A percentile compares a stretch with the other conserved stretches of the same genome.
These are phyloP conservation scores for Odocoileus virginianus DNA, from an alignment of 2,113 vertebrate species.

Conservation along the genomic window DNA sequence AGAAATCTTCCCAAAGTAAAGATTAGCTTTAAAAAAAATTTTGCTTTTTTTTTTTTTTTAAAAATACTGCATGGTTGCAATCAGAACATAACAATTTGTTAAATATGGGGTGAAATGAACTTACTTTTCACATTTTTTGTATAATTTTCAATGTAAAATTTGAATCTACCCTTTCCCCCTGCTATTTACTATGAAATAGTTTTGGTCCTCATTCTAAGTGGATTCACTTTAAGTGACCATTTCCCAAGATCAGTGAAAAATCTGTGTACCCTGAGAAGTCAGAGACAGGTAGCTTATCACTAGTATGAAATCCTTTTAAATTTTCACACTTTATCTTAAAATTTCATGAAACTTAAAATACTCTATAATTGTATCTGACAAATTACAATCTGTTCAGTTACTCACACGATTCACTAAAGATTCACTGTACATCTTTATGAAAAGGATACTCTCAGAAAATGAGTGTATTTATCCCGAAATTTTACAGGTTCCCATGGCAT, in stretches of 20 bases:
- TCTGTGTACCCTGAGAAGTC: neutral
- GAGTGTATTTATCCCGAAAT: neutral
- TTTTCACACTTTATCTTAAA: neutral
- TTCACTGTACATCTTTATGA: neutral
- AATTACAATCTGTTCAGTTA: neutral
- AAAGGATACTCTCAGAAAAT: neutral
- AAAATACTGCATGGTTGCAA: neutral
- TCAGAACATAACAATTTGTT: neutral
- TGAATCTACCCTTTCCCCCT: neutral
- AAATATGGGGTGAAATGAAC: neutral
- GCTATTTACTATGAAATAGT: neutral
- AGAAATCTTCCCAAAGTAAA: neutral
- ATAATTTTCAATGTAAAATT: conserved; percentile 1
- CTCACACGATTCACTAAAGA: neutral
- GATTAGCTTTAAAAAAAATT: neutral
- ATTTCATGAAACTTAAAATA: neutral
- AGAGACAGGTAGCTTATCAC: neutral
- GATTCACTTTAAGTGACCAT: neutral
- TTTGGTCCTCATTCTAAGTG: neutral
- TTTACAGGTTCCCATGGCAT: neutral
- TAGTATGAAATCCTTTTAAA: neutral
- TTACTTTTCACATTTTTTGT: neutral
- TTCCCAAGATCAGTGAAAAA: neutral
- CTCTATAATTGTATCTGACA: neutral
- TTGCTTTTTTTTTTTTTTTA: neutral